These are phyloP conservation scores for Nesidiocoris tenuis DNA, from an alignment of 2,888 invertebrate genomes.

Conservation along the genomic window DNA sequence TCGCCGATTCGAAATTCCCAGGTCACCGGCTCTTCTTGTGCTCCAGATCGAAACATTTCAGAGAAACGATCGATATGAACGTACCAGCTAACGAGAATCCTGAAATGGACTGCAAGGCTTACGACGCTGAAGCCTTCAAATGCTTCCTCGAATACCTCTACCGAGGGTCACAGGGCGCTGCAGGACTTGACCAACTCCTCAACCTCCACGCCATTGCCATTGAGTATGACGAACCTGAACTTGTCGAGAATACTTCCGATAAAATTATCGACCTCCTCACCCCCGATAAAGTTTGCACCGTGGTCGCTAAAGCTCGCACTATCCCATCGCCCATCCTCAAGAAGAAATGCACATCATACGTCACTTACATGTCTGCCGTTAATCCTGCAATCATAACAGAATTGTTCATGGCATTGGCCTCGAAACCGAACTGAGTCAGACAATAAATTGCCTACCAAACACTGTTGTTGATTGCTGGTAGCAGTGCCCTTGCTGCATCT, in stretches of 20 bases:
- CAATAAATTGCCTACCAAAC: too few species aligned
- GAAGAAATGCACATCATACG: neutral
- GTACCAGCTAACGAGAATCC: neutral
- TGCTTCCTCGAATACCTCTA: slow-evolving; percentile 13
- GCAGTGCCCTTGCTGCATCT: too few species aligned
- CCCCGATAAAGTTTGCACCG: neutral
- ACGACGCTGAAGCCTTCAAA: slow-evolving; percentile 11
- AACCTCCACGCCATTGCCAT: slow-evolving; percentile 6
- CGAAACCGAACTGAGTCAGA: neutral
- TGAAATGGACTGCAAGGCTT: neutral
- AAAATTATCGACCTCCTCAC: neutral
- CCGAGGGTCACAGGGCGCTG: neutral
- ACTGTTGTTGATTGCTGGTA: too few species aligned
- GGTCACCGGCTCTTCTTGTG: slow-evolving; percentile 21
- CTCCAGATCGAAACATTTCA: neutral
- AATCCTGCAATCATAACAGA: neutral
- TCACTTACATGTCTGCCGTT: neutral
- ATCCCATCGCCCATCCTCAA: neutral
- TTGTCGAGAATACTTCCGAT: neutral
- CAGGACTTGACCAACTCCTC: neutral
- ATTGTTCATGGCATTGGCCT: neutral
- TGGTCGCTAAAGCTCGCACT: neutral
- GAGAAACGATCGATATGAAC: neutral
- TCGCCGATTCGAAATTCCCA: neutral
- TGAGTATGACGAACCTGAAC: neutral